A percentile compares a stretch with the other conserved stretches of the same genome.
Conservation (phyloP, 2,113 vertebrate genomes). For the Agapornis roseicollis region DNA sequence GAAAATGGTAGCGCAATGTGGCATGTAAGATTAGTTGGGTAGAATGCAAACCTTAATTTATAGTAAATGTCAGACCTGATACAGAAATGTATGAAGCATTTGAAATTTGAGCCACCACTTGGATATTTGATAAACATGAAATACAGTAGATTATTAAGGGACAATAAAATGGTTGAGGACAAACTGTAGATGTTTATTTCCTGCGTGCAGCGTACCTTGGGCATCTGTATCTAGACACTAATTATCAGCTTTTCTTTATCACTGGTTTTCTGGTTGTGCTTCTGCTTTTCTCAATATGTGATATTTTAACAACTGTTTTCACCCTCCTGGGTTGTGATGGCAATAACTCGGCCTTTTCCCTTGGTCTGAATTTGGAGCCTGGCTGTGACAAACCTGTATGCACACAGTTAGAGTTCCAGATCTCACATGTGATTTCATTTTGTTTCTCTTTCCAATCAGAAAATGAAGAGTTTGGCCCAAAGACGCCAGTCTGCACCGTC, state of each 20-base stretch:
- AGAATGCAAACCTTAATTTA: neutral
- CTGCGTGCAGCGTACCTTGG: neutral
- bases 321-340: neutral
- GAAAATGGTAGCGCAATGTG: neutral
- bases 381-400: neutral
- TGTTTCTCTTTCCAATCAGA: constrained; percentile 73
- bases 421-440: constrained; percentile 18
- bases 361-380: neutral
- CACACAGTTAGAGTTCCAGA: neutral
- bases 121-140: neutral
- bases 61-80: neutral
- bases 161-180: neutral
- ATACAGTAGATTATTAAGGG: neutral
- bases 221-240: neutral
- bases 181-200: neutral
- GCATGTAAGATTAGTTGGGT: neutral
- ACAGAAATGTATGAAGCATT: neutral
- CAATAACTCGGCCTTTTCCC: neutral
- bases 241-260: neutral
- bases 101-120: neutral
- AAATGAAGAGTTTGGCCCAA: constrained; percentile 92
- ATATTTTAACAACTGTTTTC: neutral
- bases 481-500: constrained; percentile 92
- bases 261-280: neutral
- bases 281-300: neutral